A percentile compares a stretch with the other conserved stretches of the same genome.
These are phyloP conservation scores for Aegithalos caudatus DNA, from an alignment of 2,113 vertebrate species.

Conservation along the genomic window DNA sequence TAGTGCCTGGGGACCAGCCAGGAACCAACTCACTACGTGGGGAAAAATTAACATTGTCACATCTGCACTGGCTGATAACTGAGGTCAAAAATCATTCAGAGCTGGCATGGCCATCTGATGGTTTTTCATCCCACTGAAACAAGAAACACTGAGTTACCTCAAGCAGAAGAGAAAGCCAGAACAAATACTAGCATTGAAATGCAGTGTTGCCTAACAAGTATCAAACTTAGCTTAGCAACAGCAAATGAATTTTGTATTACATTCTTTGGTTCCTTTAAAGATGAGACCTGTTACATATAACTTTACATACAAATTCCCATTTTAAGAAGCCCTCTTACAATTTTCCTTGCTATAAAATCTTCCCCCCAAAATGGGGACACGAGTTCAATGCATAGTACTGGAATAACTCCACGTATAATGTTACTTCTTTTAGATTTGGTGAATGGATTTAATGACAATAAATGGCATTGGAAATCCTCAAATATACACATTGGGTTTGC, in stretches of 20 bases:
- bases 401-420: not conserved
- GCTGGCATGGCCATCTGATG: not conserved
- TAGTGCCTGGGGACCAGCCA: not conserved
- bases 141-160: not conserved
- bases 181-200: not conserved
- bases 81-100: not conserved
- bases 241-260: not conserved
- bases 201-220: not conserved
- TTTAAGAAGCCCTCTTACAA: not conserved
- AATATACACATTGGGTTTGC: not conserved
- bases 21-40: rapidly evolving
- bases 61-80: not conserved
- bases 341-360: not conserved
- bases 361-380: not conserved
- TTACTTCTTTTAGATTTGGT: not conserved
- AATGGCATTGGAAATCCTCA: not conserved
- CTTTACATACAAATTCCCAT: not conserved
- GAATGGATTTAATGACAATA: not conserved
- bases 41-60: not conserved
- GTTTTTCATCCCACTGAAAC: not conserved
- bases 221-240: not conserved
- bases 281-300: not conserved
- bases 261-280: not conserved
- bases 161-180: not conserved
- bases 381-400: not conserved